Evolutionary conservation across 2,113 vertebrate genomes (phyloP).

Genomic region (Eubucco bourcierii): DNA sequence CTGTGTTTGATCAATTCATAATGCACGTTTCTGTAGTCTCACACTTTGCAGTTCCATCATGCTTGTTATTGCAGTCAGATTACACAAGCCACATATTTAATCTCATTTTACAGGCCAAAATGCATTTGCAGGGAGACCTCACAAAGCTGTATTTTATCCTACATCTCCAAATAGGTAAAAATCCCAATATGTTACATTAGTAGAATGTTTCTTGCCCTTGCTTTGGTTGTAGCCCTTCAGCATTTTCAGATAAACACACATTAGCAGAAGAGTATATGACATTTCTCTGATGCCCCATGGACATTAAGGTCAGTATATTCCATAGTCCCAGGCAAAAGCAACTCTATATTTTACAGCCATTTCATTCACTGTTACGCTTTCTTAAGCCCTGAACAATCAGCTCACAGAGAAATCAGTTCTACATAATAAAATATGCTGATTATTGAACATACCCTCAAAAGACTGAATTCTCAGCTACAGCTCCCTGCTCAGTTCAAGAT

Average conservation of each 20-base stretch:
- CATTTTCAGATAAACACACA: rapidly evolving
- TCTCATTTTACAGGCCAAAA: not conserved
- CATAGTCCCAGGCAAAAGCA: rapidly evolving
- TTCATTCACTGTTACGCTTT: not conserved
- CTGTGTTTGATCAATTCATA: not conserved
- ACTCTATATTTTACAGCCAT: rapidly evolving
- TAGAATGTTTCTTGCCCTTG: not conserved
- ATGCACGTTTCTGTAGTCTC: not conserved
- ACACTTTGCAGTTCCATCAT: not conserved
- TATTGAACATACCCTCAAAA: not conserved
- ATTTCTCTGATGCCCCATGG: not conserved
- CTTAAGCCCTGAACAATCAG: not conserved
- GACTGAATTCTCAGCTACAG: not conserved
- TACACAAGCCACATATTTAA: rapidly evolving
- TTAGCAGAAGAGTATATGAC: not conserved
- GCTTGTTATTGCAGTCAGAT: rapidly evolving
- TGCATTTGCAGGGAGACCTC: rapidly evolving
- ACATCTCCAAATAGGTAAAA: not conserved
- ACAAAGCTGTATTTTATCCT: not conserved
- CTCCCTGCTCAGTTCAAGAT: rapidly evolving
- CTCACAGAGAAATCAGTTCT: not conserved
- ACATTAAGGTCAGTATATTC: rapidly evolving
- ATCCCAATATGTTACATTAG: rapidly evolving
- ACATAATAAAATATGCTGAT: rapidly evolving
- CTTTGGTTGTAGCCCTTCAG: not conserved